phyloP scores from a whole-genome alignment of 2,888 invertebrate species.

The Isotomurus palustris region DNA sequence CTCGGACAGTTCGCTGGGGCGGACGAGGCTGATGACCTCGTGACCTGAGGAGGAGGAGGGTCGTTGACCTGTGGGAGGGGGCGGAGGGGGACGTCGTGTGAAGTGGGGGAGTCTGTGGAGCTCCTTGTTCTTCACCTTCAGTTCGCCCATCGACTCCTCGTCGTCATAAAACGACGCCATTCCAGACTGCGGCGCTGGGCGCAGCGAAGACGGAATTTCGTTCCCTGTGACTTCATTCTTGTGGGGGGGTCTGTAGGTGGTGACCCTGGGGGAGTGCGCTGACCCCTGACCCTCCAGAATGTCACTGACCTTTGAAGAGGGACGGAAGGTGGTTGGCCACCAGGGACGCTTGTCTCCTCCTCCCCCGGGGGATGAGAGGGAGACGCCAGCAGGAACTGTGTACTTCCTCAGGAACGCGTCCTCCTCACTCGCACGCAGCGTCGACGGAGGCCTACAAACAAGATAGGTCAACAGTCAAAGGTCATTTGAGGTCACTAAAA shows the following conservation, averaged over 20 bases:
- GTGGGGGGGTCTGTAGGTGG: slow-evolving; percentile 37
- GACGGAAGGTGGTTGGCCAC: slow-evolving; percentile 42
- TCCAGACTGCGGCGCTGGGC: slow-evolving; percentile 35
- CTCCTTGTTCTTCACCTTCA: slow-evolving; percentile 44
- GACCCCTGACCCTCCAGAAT: slow-evolving; percentile 20
- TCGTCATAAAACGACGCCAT: slow-evolving; percentile 41
- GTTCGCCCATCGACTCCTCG: slow-evolving; percentile 35
- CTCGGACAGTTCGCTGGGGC: slow-evolving; percentile 7
- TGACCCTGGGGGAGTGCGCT: slow-evolving; percentile 26
- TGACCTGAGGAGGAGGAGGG: too few relatives aligned
- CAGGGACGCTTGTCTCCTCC: background rate
- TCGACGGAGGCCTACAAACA: too few relatives aligned
- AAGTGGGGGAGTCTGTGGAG: slow-evolving; percentile 33
- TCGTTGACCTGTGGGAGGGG: too few relatives aligned
- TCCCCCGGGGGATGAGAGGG: background rate
- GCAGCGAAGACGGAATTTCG: background rate
- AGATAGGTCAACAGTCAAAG: too few relatives aligned
- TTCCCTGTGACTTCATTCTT: background rate
- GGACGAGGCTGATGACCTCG: background rate
- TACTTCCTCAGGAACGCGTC: slow-evolving; percentile 5
- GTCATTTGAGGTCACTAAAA: too few relatives aligned
- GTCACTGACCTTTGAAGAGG: slow-evolving; percentile 26
- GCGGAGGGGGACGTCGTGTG: slow-evolving; percentile 15
- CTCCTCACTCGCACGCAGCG: slow-evolving; percentile 11
- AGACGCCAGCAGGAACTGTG: slow-evolving; percentile 10